Conservation (phyloP, 2,797 vertebrate species). For the Enteromius paludinosus region DNA sequence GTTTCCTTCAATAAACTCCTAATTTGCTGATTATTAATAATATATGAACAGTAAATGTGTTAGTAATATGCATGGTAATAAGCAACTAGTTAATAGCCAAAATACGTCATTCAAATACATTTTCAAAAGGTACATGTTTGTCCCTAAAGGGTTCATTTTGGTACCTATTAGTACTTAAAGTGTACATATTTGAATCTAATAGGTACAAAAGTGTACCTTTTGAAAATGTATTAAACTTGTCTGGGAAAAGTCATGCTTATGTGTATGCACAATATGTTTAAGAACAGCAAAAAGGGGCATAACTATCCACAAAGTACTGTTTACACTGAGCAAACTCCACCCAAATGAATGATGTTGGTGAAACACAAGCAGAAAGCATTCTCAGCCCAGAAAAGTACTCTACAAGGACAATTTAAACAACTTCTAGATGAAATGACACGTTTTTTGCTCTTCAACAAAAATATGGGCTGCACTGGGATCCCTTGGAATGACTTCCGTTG, state of each 20-base stretch:
- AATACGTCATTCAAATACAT: too few species aligned
- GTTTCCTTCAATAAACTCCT: too few species aligned
- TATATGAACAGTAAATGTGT: too few species aligned
- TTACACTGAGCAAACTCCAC: slow-evolving; percentile 14
- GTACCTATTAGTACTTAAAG: too few species aligned
- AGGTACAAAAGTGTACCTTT: too few species aligned
- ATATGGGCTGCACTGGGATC: neutral
- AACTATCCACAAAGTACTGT: neutral
- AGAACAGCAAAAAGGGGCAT: neutral
- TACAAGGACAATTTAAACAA: neutral
- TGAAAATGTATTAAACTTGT: neutral
- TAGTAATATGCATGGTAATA: too few species aligned
- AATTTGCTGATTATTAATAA: too few species aligned
- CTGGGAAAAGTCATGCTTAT: neutral
- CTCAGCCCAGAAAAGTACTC: neutral
- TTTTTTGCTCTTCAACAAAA: neutral
- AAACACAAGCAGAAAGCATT: neutral
- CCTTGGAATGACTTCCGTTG: neutral
- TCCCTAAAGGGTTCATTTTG: too few species aligned
- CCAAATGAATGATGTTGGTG: neutral
- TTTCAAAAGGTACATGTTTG: too few species aligned
- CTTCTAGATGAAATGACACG: neutral
- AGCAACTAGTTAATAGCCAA: too few species aligned
- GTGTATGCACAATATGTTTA: neutral
- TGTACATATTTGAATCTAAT: too few species aligned